Evolutionary conservation across 2,888 invertebrate genomes (phyloP), one percentile per base, ranked within the genome.

Genomic region (Alitta virens): DNA sequence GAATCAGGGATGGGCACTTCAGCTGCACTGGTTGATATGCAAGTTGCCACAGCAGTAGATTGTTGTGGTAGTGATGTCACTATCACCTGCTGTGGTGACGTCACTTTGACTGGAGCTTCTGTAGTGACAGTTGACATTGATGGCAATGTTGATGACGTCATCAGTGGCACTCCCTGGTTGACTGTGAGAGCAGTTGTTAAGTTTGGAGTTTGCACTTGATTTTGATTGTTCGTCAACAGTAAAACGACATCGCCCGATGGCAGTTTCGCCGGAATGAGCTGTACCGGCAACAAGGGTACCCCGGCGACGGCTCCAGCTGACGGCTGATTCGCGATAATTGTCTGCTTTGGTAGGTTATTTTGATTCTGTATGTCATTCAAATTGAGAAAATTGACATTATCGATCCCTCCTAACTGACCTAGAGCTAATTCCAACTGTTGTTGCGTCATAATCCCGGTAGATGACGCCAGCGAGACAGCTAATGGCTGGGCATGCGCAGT

Each of bases 261-360:
- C 42, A 67, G 61, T 40, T 65, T 63, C 27, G 65, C 67, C 9
- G 67, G 63, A 52, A 63, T 56, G 3, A 67, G 65, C 56, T 65
- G 63, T 56, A 67, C 56, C 9, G 64, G 62, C 24, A 51, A 33
- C 0, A 63, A 53, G 1, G 58, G 57, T 5, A 58, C 46, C 27
- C 50, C 50, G 21, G 46, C 49, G 21, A 27, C 49, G 18, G 46
- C 27, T 9, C 40, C 40, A n/a, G n/a, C n/a, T n/a, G n/a, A n/a
- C n/a, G n/a, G n/a, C n/a, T n/a, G n/a, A n/a, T n/a, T n/a, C n/a
- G n/a, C n/a, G n/a, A n/a, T n/a, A n/a, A n/a, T n/a, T 12, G 40
- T 40, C 40, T 40, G 40, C 40, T 40, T 9, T 12, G 40, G 16
- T 9, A 16, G 16, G 16, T 9, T 12, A 40, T 9, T 9, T 12